Percentiles rank a stretch among this genome's conserved stretches.
phyloP scores from a whole-genome alignment of 2,113 vertebrate genomes.

The Ceratotherium simum region DNA sequence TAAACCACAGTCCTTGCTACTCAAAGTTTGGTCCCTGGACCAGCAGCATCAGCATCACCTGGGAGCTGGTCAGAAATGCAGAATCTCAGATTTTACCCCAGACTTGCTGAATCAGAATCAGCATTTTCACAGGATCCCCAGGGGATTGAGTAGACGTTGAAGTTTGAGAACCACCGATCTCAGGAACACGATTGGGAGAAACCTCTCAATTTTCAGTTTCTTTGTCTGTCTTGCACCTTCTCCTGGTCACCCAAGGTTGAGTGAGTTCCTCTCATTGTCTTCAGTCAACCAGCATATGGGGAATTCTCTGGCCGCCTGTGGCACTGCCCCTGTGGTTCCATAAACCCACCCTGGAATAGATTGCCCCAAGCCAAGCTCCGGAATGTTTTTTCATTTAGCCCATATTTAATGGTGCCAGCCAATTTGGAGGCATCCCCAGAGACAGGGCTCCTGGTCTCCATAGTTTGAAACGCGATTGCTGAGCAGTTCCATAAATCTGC shows the following conservation, averaged over 20 bases:
- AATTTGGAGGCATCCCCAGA: slow-evolving; percentile 21
- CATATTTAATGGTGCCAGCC: slow-evolving; percentile 38
- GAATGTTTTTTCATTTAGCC: slow-evolving; percentile 58
- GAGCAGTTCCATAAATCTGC: slow-evolving; percentile 73
- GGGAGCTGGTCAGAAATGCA: neutral
- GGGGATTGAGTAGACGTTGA: too few species aligned
- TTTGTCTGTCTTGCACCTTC: neutral
- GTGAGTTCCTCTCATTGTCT: neutral
- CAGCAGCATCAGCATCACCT: neutral
- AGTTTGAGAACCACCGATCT: neutral
- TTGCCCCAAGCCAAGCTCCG: neutral
- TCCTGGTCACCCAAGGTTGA: neutral
- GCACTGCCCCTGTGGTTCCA: neutral
- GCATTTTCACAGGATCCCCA: neutral
- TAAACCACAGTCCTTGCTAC: neutral
- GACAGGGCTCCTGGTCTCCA: slow-evolving; percentile 55
- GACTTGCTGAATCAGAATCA: neutral
- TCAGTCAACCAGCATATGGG: neutral
- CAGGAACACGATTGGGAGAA: accelerated
- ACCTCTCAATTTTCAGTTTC: neutral
- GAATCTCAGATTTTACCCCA: too few species aligned
- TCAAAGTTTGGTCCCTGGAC: neutral
- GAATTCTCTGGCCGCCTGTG: neutral
- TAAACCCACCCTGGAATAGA: neutral
- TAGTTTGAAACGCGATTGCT: slow-evolving; percentile 51